phyloP scores from a whole-genome alignment of 1,140 invertebrate species.

The Drosophila seguyi region DNA sequence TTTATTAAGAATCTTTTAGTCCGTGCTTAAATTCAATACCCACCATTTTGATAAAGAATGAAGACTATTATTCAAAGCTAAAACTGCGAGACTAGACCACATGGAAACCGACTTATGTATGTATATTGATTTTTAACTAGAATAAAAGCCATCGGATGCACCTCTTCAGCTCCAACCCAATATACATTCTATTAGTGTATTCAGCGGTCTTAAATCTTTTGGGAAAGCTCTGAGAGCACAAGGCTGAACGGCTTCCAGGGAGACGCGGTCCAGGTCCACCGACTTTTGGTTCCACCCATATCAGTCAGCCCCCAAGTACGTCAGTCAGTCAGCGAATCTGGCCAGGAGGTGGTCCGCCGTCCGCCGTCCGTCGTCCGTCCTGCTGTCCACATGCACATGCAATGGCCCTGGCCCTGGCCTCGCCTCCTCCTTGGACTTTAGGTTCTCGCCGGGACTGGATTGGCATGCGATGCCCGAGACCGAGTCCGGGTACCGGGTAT shows the following conservation, averaged over 20 bases:
- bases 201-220: background rate
- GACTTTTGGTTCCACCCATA: conserved; percentile 64
- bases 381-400: conserved; percentile 59
- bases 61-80: background rate
- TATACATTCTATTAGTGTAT: background rate
- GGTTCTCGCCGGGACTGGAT: conserved; percentile 43
- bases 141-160: background rate
- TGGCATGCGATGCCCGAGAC: conserved; percentile 71
- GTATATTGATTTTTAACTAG: too few relatives aligned
- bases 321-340: conserved; percentile 69
- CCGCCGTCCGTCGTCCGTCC: conserved; percentile 1
- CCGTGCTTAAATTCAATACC: background rate
- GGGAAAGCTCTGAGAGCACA: background rate
- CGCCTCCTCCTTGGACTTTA: conserved; percentile 51
- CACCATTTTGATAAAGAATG: background rate
- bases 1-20: background rate
- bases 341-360: conserved; percentile 17
- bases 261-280: conserved; percentile 9
- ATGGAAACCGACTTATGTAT: background rate
- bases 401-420: conserved; percentile 52
- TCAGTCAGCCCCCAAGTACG: conserved; percentile 75
- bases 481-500: background rate
- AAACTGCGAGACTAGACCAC: background rate
- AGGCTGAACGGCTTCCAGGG: conserved; percentile 16
- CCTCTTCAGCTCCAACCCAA: too few relatives aligned